Conservation (phyloP, 2,888 invertebrate genomes). For the Acrocyrtus sp. region DNA sequence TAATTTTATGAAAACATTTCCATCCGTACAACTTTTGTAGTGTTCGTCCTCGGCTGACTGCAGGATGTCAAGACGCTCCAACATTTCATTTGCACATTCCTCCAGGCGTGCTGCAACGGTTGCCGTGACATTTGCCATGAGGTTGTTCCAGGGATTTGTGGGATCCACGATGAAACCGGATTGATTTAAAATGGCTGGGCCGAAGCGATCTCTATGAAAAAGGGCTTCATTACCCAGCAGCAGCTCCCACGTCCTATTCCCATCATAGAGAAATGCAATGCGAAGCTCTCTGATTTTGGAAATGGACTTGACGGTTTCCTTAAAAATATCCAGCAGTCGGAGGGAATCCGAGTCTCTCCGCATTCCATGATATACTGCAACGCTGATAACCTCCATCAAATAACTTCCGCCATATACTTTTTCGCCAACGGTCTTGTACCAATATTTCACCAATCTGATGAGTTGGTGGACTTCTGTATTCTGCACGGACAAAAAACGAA, state of each 20-base stretch:
- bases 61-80: background rate
- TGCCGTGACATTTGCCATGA: constrained; percentile 3
- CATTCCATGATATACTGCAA: background rate
- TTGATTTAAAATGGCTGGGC: no score
- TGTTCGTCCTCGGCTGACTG: background rate
- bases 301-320: constrained; percentile 5
- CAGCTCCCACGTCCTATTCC: background rate
- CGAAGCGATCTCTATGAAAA: no score
- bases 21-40: no score
- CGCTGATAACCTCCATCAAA: constrained; percentile 32
- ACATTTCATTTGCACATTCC: constrained; percentile 6
- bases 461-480: constrained; percentile 2
- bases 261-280: constrained; percentile 15
- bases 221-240: background rate
- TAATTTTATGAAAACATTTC: no score
- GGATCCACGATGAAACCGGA: constrained; percentile 34
- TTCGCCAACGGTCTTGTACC: constrained; percentile 28
- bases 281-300: background rate
- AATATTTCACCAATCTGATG: constrained; percentile 22
- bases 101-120: background rate
- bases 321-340: constrained; percentile 15
- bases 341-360: no score
- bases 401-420: constrained; percentile 28
- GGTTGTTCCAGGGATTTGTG: constrained; percentile 36
- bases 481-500: constrained; percentile 7